Evolutionary conservation across 2,113 vertebrate genomes (phyloP).

Genomic region (Onychorhynchus coronatus): DNA sequence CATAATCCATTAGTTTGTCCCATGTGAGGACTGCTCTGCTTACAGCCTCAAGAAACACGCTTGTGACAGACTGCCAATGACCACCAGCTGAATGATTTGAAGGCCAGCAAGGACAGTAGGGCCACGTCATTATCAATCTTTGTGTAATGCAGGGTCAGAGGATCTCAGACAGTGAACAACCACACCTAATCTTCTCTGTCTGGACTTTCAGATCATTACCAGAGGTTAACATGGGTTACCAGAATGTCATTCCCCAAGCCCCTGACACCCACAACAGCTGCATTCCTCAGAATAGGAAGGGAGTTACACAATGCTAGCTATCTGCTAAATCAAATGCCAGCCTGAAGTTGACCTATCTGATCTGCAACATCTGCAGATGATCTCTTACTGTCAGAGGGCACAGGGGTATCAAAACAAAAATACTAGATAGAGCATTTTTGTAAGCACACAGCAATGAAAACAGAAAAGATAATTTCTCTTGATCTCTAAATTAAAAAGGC

Average conservation of each 20-base stretch:
- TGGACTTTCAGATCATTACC: not conserved
- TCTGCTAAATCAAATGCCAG: not conserved
- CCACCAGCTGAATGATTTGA: not conserved
- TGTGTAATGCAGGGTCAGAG: not conserved
- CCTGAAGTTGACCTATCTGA: accelerated
- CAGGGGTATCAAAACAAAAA: not conserved
- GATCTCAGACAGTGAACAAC: not conserved
- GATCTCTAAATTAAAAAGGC: not conserved
- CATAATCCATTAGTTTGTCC: not conserved
- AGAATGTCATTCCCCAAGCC: not conserved
- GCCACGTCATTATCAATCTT: not conserved
- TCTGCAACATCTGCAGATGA: not conserved
- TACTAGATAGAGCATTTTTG: not conserved
- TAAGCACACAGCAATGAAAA: not conserved
- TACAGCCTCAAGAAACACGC: not conserved
- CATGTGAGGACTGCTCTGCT: not conserved
- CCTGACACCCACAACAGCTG: not conserved
- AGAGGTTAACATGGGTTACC: not conserved
- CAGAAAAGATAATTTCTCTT: not conserved
- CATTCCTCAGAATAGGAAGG: not conserved
- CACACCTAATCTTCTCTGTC: not conserved
- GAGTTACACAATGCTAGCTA: not conserved
- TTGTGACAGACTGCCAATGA: not conserved
- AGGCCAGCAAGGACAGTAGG: not conserved
- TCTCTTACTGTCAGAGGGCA: not conserved